Evolutionary conservation across 2,888 invertebrate genomes (phyloP).

Genomic region (Ennomos fuscantarius): DNA sequence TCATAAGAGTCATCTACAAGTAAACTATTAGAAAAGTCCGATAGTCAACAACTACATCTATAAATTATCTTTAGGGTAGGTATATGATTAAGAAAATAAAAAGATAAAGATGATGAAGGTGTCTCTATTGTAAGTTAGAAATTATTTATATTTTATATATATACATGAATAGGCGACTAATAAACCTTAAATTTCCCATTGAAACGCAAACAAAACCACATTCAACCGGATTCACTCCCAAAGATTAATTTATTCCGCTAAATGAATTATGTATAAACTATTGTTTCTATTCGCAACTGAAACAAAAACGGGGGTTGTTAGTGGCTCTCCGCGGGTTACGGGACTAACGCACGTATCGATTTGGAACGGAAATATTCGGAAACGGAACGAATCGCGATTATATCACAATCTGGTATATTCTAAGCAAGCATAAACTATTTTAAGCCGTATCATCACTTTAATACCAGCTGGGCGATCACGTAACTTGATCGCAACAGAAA

Average conservation of each 20-base stretch:
- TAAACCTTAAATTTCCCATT: slow-evolving; percentile 31
- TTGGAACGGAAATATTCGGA: no score
- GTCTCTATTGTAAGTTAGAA: not conserved
- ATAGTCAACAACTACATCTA: no score
- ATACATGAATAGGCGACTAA: slow-evolving; percentile 20
- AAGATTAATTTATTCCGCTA: slow-evolving; percentile 51
- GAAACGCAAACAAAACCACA: slow-evolving; percentile 34
- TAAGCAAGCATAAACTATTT: no score
- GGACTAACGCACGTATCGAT: slow-evolving; percentile 15
- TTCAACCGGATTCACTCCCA: slow-evolving; percentile 32
- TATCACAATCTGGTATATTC: no score
- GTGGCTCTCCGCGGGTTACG: slow-evolving; percentile 30
- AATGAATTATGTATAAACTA: slow-evolving; percentile 58
- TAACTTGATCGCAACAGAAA: no score
- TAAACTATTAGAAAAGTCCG: no score
- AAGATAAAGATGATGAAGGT: not conserved
- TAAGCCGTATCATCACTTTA: no score
- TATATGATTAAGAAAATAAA: no score
- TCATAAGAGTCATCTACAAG: no score
- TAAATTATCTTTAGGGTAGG: no score
- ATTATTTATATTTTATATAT: slow-evolving; percentile 3
- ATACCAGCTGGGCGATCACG: no score
- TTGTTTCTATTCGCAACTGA: slow-evolving; percentile 42
- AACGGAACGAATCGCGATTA: no score
- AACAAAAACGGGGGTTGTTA: slow-evolving; percentile 51